phyloP scores from a whole-genome alignment of 2,888 invertebrate species.

The Dolichopus griseipennis region DNA sequence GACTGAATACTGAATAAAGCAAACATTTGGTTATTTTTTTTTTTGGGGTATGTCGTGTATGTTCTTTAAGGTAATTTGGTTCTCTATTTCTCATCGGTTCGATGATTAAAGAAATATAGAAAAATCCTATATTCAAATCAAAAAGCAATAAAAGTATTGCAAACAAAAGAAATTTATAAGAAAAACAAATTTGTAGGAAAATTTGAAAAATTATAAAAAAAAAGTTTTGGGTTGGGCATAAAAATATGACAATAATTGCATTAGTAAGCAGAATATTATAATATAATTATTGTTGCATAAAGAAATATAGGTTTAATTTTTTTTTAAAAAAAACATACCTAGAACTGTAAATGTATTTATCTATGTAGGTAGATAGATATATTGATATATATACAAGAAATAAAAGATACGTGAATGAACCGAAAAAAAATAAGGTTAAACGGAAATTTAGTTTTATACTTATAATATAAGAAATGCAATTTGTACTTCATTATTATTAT shows the following conservation, averaged over 20 bases:
- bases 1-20: too few relatives aligned
- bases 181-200: conserved; percentile 10
- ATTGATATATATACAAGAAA: conserved; percentile 33
- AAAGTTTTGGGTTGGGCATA: conserved; percentile 10
- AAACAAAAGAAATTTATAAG: too few relatives aligned
- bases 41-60: too few relatives aligned
- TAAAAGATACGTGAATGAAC: conserved; percentile 35
- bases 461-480: too few relatives aligned
- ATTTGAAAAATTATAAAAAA: conserved; percentile 6
- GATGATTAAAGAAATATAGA: conserved; percentile 32
- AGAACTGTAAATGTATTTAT: too few relatives aligned
- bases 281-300: conserved; percentile 25
- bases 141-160: conserved; percentile 13
- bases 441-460: not conserved
- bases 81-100: conserved; percentile 33
- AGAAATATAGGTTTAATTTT: conserved; percentile 21
- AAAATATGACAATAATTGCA: not conserved
- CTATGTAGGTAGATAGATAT: too few relatives aligned
- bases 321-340: too few relatives aligned
- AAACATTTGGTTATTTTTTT: too few relatives aligned
- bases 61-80: conserved; percentile 26
- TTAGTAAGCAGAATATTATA: conserved; percentile 10
- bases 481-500: too few relatives aligned
- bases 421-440: conserved; percentile 27
- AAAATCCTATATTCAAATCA: conserved; percentile 26